A percentile compares a stretch with the other conserved stretches of the same genome.
Evolutionary conservation across 2,113 vertebrate genomes (phyloP).

Genomic region (Tichodroma muraria): DNA sequence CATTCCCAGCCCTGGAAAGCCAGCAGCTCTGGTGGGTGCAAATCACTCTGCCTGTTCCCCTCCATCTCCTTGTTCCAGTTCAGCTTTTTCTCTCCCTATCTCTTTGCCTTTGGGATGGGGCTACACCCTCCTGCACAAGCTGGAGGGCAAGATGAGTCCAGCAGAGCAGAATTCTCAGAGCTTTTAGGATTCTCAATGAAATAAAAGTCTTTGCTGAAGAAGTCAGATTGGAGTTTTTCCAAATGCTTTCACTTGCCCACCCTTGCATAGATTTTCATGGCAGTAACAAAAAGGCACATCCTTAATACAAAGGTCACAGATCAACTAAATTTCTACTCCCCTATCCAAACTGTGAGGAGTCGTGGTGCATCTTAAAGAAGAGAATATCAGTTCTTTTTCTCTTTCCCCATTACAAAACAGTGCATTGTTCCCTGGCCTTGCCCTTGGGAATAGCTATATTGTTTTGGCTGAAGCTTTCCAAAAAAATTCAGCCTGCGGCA

Average conservation of each 20-base stretch:
- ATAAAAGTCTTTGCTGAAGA: not conserved
- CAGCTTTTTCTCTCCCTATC: not conserved
- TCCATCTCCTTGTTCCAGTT: not conserved
- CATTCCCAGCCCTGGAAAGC: not conserved
- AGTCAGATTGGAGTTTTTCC: not conserved
- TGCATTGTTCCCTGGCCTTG: slow-evolving; percentile 39
- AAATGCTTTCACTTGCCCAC: not conserved
- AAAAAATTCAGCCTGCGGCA: slow-evolving; percentile 48
- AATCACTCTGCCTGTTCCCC: not conserved
- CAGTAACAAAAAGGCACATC: not conserved
- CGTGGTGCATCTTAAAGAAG: slow-evolving; percentile 25
- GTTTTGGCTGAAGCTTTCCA: slow-evolving; percentile 57
- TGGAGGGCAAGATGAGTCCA: not conserved
- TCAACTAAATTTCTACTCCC: not conserved
- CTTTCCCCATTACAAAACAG: slow-evolving; percentile 51
- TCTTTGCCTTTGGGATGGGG: not conserved
- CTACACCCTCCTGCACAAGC: not conserved
- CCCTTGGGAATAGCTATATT: slow-evolving; percentile 56
- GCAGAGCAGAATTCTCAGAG: not conserved
- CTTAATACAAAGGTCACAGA: slow-evolving; percentile 20
- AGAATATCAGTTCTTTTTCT: slow-evolving; percentile 38
- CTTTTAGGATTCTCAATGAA: not conserved
- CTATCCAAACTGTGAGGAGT: not conserved
- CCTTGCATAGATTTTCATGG: not conserved
- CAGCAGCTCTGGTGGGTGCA: not conserved